phyloP scores from a whole-genome alignment of 2,888 invertebrate genomes.

The Heterodera filipjevi region DNA sequence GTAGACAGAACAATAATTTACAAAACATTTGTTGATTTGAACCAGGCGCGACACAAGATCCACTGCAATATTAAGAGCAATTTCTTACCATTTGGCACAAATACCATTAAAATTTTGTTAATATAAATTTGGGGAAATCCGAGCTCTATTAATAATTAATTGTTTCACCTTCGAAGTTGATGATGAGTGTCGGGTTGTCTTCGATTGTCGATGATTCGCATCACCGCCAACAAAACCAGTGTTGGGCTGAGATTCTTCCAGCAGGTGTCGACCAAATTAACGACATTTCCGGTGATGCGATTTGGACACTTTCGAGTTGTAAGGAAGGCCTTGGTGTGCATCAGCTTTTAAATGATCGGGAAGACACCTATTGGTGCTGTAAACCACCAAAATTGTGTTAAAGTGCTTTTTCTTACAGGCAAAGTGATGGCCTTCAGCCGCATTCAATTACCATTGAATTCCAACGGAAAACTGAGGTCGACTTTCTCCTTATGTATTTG shows the following conservation, averaged over 20 bases:
- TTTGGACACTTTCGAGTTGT: conserved; percentile 97
- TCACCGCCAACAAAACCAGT: neutral
- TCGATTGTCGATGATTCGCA: neutral
- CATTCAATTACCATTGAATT: conserved; percentile 86
- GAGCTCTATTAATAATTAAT: neutral
- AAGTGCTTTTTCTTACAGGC: conserved; percentile 66
- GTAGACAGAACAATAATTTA: too few species aligned
- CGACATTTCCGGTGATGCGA: conserved; percentile 88
- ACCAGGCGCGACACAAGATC: too few species aligned
- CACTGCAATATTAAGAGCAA: too few species aligned
- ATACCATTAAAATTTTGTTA: too few species aligned
- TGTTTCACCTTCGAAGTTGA: neutral
- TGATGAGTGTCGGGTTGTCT: conserved; percentile 9
- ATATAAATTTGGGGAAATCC: too few species aligned
- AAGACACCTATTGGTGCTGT: conserved; percentile 97
- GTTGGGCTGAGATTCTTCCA: conserved; percentile 44
- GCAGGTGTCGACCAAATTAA: conserved; percentile 68
- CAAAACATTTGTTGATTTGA: too few species aligned
- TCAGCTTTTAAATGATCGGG: conserved; percentile 88
- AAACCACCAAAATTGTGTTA: too few species aligned
- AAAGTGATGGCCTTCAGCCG: conserved; percentile 96
- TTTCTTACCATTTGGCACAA: too few species aligned
- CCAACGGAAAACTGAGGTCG: conserved; percentile 77
- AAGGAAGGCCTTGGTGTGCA: conserved; percentile 97
- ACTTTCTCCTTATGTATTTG: conserved; percentile 92